Evolutionary conservation across 2,888 invertebrate genomes (phyloP).

Genomic region (Rotaria macrura): DNA sequence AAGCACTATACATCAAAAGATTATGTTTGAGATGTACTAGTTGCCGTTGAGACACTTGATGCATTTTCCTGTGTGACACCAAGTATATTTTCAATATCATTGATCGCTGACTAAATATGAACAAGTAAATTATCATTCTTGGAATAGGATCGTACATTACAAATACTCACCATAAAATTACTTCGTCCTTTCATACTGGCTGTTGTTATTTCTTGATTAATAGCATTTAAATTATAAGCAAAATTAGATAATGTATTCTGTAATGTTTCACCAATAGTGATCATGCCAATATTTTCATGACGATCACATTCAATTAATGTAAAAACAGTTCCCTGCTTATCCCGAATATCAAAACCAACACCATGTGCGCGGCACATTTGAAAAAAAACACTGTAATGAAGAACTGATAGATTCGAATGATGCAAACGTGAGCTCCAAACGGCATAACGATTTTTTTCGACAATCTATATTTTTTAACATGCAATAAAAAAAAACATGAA

Average conservation of each 20-base stretch:
- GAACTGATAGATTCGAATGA: conserved; percentile 48
- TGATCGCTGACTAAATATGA: not conserved
- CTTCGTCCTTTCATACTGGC: conserved; percentile 50
- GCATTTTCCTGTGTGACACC: not conserved
- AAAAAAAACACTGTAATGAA: conserved; percentile 51
- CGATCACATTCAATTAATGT: conserved; percentile 48
- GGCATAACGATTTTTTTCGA: conserved; percentile 39
- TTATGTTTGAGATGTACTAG: not conserved
- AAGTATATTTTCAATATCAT: not conserved
- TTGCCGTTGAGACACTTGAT: not conserved
- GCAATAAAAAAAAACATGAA: not conserved
- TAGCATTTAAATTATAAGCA: conserved; percentile 46
- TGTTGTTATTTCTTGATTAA: conserved; percentile 47
- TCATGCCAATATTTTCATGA: conserved; percentile 47
- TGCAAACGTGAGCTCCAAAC: conserved; percentile 46
- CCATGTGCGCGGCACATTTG: conserved; percentile 51
- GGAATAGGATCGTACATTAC: not conserved
- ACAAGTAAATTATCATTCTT: not conserved
- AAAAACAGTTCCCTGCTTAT: conserved; percentile 49
- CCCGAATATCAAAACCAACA: conserved; percentile 49
- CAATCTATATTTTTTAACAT: not conserved
- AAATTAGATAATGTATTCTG: conserved; percentile 47
- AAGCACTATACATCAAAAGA: too few species aligned
- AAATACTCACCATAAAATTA: conserved; percentile 45
- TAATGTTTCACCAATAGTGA: conserved; percentile 46